Evolutionary conservation across 2,113 vertebrate genomes (phyloP), one percentile per base, ranked within the genome.

Genomic region (Larimichthys polyactis): DNA sequence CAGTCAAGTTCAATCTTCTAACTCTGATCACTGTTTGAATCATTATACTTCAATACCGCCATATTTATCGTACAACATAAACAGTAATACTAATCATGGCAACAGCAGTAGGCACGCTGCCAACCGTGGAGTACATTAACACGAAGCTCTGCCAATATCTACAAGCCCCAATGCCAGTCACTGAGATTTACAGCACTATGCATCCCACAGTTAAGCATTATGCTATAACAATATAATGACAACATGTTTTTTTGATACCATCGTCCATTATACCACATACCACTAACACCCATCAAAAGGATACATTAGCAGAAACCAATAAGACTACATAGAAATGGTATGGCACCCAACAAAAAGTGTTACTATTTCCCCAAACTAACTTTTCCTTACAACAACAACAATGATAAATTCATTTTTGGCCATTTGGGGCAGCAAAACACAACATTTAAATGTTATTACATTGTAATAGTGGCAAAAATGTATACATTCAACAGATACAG

Each of bases 91-190:
- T 52, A 71, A 82, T 72, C 79, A 64, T 32, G 24, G 64, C 19
- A 66, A 51, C 67, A 63, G 65, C 59, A 32, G 8, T 24, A 24
- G 22, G 67, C 57, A 68, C 16, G 3, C 36, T 69, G 77, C 72
- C 85, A 81, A n/a, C 64, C 65, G 27, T 64, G 36, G 63, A 63
- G 48, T 46, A 64, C 49, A 54, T 80, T 59, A 64, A 58, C 57
- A 77, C 15, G 22, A 46, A 5, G 24, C 15, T 43, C 11, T 54
- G 20, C 36, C 49, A 24, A 27, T 66, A 66, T 58, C 40, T 32
- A 82, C 63, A 60, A 40, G 77, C 27, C n/a, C 19, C 51, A 19
- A 11, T 24, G 65, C 70, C 29, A 36, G 52, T 19, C 10, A 17
- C 7, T 40, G 60, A 71, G 43, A 78, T 75, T 70, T 40, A 75